These are phyloP conservation scores for Drosophila teissieri DNA, from an alignment of 1,140 invertebrate species.

Conservation along the genomic window DNA sequence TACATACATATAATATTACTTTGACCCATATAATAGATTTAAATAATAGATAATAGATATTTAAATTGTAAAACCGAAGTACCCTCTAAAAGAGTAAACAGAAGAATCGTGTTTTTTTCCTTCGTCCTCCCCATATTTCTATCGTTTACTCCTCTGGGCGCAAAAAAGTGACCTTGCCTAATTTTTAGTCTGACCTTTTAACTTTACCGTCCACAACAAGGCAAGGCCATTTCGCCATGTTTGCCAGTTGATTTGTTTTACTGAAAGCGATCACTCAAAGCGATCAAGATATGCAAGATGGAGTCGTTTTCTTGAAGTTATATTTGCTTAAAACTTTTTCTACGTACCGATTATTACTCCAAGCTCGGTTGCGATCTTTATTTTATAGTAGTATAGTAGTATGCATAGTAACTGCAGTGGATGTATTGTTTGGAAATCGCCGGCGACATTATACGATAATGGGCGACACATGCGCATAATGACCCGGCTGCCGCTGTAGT, in stretches of 20 bases:
- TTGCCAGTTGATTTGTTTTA: no score
- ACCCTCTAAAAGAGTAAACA: not conserved
- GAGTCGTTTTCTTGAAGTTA: no score
- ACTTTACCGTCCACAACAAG: no score
- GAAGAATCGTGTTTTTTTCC: not conserved
- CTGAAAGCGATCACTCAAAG: no score
- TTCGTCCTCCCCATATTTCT: not conserved
- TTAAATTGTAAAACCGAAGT: not conserved
- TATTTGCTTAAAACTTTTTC: no score
- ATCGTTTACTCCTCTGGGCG: not conserved
- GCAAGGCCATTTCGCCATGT: constrained; percentile 6
- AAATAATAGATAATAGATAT: no score
- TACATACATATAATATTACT: no score
- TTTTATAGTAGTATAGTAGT: not conserved
- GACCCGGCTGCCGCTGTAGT: constrained; percentile 32
- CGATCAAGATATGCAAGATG: no score
- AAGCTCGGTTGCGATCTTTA: not conserved
- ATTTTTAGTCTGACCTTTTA: not conserved
- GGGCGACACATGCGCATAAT: constrained; percentile 62
- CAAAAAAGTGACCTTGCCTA: not conserved
- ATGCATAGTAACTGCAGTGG: constrained; percentile 7
- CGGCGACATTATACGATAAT: constrained; percentile 42
- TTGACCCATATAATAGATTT: no score
- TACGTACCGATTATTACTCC: no score
- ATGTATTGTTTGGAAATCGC: constrained; percentile 7